Percentiles rank a stretch among this genome's conserved stretches.
phyloP scores from a whole-genome alignment of 1,140 invertebrate species.

The Apis mellifera region DNA sequence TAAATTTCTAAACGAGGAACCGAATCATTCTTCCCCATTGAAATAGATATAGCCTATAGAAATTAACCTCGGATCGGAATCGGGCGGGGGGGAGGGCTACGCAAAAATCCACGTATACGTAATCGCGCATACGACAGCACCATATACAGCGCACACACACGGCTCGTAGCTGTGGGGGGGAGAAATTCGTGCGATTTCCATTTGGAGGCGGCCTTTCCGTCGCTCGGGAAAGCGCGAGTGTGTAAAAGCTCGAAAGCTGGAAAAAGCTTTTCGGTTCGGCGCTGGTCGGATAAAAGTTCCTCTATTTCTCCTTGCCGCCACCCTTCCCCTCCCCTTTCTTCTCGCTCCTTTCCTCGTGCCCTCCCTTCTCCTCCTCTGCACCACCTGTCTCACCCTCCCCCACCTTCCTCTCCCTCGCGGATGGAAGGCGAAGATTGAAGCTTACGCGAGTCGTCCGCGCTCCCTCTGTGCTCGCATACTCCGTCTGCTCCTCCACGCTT shows the following conservation, averaged over 20 bases:
- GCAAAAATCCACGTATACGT: background rate
- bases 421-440: slow-evolving; percentile 63
- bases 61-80: background rate
- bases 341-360: slow-evolving; percentile 32
- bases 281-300: slow-evolving; percentile 71
- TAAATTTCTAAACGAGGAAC: too few species aligned
- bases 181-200: slow-evolving; percentile 58
- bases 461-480: slow-evolving; percentile 46
- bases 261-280: slow-evolving; percentile 68
- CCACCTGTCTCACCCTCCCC: slow-evolving; percentile 29
- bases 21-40: too few species aligned
- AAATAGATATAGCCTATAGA: too few species aligned
- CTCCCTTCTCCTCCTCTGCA: background rate
- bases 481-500: slow-evolving; percentile 36
- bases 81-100: too few species aligned
- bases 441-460: slow-evolving; percentile 56
- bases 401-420: slow-evolving; percentile 28
- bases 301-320: slow-evolving; percentile 65
- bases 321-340: slow-evolving; percentile 38
- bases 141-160: background rate
- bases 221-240: slow-evolving; percentile 61
- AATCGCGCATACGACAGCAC: background rate
- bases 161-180: slow-evolving; percentile 12
- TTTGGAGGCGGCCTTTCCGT: slow-evolving; percentile 48
- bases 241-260: slow-evolving; percentile 73